These are phyloP conservation scores for Phyto melanocephala DNA, from an alignment of 2,888 invertebrate genomes.

Conservation along the genomic window DNA sequence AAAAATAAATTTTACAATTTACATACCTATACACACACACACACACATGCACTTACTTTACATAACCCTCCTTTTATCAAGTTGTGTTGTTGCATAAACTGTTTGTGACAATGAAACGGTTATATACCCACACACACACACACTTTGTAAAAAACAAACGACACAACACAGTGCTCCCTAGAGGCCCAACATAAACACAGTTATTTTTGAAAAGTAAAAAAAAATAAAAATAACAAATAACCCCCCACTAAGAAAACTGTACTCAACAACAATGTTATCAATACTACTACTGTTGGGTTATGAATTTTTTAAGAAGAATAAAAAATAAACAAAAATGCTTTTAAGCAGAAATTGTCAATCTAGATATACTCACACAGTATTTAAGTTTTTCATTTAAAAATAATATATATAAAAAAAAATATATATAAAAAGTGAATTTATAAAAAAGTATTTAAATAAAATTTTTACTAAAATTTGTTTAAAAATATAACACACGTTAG, in stretches of 20 bases:
- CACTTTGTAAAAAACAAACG: neutral
- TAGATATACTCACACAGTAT: too few relatives aligned
- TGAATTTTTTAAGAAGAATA: conserved; percentile 7
- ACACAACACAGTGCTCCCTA: conserved; percentile 9
- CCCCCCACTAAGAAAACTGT: conserved; percentile 8
- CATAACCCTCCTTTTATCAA: neutral
- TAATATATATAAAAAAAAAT: too few relatives aligned
- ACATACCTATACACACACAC: too few relatives aligned
- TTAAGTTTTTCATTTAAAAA: too few relatives aligned
- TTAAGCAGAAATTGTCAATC: too few relatives aligned
- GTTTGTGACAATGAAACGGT: conserved; percentile 50
- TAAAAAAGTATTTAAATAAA: too few relatives aligned
- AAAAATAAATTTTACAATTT: neutral
- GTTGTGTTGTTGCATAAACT: conserved; percentile 12
- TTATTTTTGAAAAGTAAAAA: neutral
- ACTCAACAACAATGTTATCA: conserved; percentile 17
- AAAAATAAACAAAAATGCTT: conserved; percentile 10
- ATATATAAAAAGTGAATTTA: too few relatives aligned
- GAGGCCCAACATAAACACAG: conserved; percentile 15
- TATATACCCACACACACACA: conserved; percentile 17
- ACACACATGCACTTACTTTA: neutral
- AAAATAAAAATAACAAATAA: neutral
- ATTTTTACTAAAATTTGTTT: too few relatives aligned
- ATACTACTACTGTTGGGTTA: neutral
- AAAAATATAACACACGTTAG: too few relatives aligned